A percentile compares a stretch with the other conserved stretches of the same genome.
Evolutionary conservation across 1,140 invertebrate genomes (phyloP).

Genomic region (Mycetomoellerius zeteki): DNA sequence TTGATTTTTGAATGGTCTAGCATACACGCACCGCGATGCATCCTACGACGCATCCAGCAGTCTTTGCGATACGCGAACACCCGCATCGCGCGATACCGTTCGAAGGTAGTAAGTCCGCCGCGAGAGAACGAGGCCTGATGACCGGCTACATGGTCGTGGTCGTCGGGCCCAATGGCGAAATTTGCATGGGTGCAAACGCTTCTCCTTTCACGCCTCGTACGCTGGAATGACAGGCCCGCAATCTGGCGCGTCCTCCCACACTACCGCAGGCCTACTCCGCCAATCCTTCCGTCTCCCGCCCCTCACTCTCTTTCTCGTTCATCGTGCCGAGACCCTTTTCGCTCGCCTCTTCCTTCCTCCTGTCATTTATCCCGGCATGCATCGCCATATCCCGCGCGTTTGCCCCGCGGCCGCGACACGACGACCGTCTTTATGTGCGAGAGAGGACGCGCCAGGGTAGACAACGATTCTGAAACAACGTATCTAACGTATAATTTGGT

Average conservation of each 20-base stretch:
- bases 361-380: constrained; percentile 69
- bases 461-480: constrained; percentile 41
- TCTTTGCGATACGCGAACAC: constrained; percentile 47
- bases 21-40: background rate
- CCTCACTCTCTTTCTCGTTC: background rate
- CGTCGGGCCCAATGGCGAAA: constrained; percentile 61
- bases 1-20: constrained; percentile 58
- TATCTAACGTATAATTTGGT: constrained; percentile 62
- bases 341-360: constrained; percentile 62
- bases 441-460: constrained; percentile 48
- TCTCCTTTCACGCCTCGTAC: constrained; percentile 76
- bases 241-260: constrained; percentile 76
- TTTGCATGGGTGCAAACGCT: constrained; percentile 71
- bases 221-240: constrained; percentile 74
- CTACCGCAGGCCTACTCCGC: constrained; percentile 60
- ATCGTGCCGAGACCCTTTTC: constrained; percentile 50
- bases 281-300: constrained; percentile 51
- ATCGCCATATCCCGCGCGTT: constrained; percentile 56
- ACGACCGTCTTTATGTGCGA: constrained; percentile 47
- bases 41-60: background rate
- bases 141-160: constrained; percentile 40
- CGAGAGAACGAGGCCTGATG: constrained; percentile 47
- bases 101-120: constrained; percentile 24
- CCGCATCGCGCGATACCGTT: constrained; percentile 49
- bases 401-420: constrained; percentile 50